These are phyloP conservation scores for Stigmatopora argus DNA, from an alignment of 2,113 vertebrate genomes.

Conservation along the genomic window DNA sequence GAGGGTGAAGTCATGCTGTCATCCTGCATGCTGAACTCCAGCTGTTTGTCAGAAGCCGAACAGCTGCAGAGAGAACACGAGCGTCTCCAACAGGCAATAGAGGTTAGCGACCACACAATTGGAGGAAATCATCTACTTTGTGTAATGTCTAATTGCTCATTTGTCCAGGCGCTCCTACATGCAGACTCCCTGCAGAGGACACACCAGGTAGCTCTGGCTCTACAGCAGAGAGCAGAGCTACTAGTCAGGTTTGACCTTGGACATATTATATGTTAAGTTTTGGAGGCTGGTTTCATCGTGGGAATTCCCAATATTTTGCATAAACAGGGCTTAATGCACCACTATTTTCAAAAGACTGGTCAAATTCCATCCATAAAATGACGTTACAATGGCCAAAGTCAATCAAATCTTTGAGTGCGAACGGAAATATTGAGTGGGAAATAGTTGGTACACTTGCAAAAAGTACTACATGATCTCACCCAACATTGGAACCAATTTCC, in stretches of 20 bases:
- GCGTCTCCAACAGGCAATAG: constrained; percentile 95
- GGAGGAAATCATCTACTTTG: too few relatives aligned
- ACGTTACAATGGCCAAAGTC: background rate
- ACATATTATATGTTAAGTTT: background rate
- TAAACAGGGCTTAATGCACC: background rate
- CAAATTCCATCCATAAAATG: background rate
- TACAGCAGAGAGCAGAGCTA: constrained; percentile 94
- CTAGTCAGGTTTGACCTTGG: constrained; percentile 75
- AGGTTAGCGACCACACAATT: constrained; percentile 72
- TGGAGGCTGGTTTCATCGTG: background rate
- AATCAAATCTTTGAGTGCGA: too few relatives aligned
- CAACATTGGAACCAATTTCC: background rate
- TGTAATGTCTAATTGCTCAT: background rate
- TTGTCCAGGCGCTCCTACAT: constrained; percentile 87
- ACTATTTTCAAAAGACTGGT: background rate
- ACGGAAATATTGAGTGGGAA: too few relatives aligned
- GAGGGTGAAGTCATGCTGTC: constrained; percentile 97
- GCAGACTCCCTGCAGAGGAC: constrained; percentile 98
- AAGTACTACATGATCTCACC: background rate
- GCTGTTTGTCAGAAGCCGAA: constrained; percentile 92
- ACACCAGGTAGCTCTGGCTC: constrained; percentile 95
- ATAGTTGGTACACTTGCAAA: too few relatives aligned
- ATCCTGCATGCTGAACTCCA: constrained; percentile 90
- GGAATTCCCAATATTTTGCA: background rate
- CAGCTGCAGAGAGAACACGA: constrained; percentile 96